These are phyloP conservation scores for human (Homo sapiens) DNA, from an alignment of 2,113 vertebrate genomes.

Conservation along the genomic window GRCh38 chr1:202565001-202565500, in stretches of 20 bases:
- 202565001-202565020: background rate
- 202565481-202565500: background rate
- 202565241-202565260: background rate
- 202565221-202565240: background rate
- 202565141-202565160: background rate
- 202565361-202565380: background rate
- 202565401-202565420: background rate
- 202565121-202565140: background rate
- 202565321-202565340: conserved; percentile 39
- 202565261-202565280: conserved; percentile 18
- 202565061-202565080: background rate
- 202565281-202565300: conserved; percentile 42
- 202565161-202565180: conserved; percentile 14
- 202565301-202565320: background rate
- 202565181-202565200: background rate
- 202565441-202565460: background rate
- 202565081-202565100: background rate
- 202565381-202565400: conserved; percentile 39
- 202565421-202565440: background rate
- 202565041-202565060: background rate
- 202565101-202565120: background rate
- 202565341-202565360: conserved; percentile 3
- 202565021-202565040: background rate
- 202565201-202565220: background rate
- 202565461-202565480: background rate